Percentiles rank a stretch among this genome's conserved stretches.
phyloP scores from a whole-genome alignment of 2,888 invertebrate species.

The Lithophane ornitopus region DNA sequence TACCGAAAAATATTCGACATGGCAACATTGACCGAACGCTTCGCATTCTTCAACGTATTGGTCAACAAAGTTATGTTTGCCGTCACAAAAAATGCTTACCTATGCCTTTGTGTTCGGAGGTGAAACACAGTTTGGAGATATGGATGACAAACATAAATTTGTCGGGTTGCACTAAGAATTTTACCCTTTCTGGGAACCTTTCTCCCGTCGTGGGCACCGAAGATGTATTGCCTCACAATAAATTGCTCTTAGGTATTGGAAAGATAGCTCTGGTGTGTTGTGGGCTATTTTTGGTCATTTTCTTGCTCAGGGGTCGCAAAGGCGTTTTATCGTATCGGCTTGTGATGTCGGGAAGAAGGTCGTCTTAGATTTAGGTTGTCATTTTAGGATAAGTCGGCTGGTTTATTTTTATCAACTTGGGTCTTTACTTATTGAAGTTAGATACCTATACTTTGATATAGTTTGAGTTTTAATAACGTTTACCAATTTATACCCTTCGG shows the following conservation, averaged over 20 bases:
- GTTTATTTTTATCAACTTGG: slow-evolving; percentile 18
- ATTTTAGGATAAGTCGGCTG: slow-evolving; percentile 17
- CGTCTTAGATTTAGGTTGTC: slow-evolving; percentile 17
- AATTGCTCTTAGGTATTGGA: slow-evolving; percentile 69
- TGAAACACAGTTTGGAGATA: slow-evolving; percentile 51
- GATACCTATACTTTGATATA: not conserved
- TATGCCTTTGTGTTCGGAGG: slow-evolving; percentile 42
- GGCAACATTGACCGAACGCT: slow-evolving; percentile 71
- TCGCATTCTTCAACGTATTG: slow-evolving; percentile 71
- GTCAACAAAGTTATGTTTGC: slow-evolving; percentile 68
- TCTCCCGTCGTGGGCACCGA: slow-evolving; percentile 54
- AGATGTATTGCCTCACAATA: slow-evolving; percentile 70
- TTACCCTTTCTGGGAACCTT: slow-evolving; percentile 71
- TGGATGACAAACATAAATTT: slow-evolving; percentile 66
- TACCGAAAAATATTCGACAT: slow-evolving; percentile 67
- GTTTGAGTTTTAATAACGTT: not conserved
- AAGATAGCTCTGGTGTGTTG: slow-evolving; percentile 62
- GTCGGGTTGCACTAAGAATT: slow-evolving; percentile 65
- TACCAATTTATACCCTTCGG: not conserved
- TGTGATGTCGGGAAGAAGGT: not conserved
- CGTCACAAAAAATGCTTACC: slow-evolving; percentile 45
- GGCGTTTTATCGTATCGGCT: slow-evolving; percentile 38
- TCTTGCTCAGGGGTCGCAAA: slow-evolving; percentile 53
- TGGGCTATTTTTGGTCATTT: slow-evolving; percentile 66
- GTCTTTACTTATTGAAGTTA: not conserved